A percentile compares a stretch with the other conserved stretches of the same genome.
These are phyloP conservation scores for Drosophila meridiana DNA, from an alignment of 2,888 invertebrate genomes.

Conservation along the genomic window DNA sequence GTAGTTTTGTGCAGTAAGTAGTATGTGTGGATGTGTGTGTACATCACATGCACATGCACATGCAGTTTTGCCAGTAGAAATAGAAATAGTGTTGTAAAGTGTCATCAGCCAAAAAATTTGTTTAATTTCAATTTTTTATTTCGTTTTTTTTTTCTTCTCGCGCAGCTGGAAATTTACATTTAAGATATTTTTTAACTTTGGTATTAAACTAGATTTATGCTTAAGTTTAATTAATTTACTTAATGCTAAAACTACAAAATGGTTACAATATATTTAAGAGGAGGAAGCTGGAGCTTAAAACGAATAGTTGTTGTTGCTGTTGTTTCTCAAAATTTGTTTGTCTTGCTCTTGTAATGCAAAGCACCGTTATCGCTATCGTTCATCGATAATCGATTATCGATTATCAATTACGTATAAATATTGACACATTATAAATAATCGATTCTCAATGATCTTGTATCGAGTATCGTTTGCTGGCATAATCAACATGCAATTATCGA, in stretches of 20 bases:
- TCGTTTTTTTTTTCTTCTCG: conserved; percentile 18
- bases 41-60: conserved; percentile 60
- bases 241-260: conserved; percentile 65
- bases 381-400: conserved; percentile 8
- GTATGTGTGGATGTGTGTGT: conserved; percentile 29
- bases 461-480: background rate
- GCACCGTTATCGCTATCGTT: conserved; percentile 19
- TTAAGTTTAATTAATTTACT: conserved; percentile 78
- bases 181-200: conserved; percentile 79
- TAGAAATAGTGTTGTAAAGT: conserved; percentile 45
- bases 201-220: conserved; percentile 84
- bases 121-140: background rate
- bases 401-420: background rate
- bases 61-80: conserved; percentile 35
- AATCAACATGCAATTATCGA: background rate
- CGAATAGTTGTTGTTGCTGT: conserved; percentile 66
- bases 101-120: conserved; percentile 20
- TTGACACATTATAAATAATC: background rate
- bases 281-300: conserved; percentile 66
- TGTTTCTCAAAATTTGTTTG: conserved; percentile 14
- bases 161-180: conserved; percentile 53
- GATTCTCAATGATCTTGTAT: background rate
- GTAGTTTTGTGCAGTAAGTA: conserved; percentile 46
- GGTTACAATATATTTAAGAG: conserved; percentile 64
- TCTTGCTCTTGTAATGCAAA: conserved; percentile 27